Evolutionary conservation across 2,888 invertebrate species (phyloP).

Genomic region (Mactromeris polynyma): DNA sequence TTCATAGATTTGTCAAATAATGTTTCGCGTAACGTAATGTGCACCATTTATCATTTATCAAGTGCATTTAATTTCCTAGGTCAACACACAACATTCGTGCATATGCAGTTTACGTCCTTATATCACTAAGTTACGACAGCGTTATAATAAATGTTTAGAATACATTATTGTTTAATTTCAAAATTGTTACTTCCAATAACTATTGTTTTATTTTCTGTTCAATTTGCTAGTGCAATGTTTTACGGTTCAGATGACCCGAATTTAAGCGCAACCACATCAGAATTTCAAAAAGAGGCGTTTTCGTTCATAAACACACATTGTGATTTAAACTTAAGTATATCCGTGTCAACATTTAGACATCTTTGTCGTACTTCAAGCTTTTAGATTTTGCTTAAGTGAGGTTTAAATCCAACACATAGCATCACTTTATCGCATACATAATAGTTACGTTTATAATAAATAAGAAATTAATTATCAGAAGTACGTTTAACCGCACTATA

Average conservation of each 20-base stretch:
- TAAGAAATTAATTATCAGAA: background rate
- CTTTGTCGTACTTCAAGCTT: background rate
- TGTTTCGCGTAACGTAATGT: background rate
- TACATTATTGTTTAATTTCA: background rate
- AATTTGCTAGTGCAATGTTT: too few relatives aligned
- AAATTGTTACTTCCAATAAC: background rate
- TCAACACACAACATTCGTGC: background rate
- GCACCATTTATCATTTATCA: background rate
- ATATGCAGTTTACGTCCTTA: background rate
- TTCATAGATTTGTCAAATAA: background rate
- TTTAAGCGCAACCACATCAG: background rate
- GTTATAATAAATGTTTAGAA: background rate
- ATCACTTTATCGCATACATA: background rate
- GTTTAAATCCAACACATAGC: background rate
- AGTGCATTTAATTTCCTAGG: background rate
- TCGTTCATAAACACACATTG: background rate
- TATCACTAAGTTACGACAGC: background rate
- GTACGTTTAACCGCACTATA: background rate
- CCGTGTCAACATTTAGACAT: background rate
- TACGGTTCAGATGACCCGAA: too few relatives aligned
- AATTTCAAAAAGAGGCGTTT: background rate
- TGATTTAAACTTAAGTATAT: background rate
- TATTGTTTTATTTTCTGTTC: too few relatives aligned
- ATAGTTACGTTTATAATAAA: background rate
- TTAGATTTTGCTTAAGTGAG: background rate